Conservation (phyloP, 2,113 vertebrate species). For the Anthoscopus minutus region DNA sequence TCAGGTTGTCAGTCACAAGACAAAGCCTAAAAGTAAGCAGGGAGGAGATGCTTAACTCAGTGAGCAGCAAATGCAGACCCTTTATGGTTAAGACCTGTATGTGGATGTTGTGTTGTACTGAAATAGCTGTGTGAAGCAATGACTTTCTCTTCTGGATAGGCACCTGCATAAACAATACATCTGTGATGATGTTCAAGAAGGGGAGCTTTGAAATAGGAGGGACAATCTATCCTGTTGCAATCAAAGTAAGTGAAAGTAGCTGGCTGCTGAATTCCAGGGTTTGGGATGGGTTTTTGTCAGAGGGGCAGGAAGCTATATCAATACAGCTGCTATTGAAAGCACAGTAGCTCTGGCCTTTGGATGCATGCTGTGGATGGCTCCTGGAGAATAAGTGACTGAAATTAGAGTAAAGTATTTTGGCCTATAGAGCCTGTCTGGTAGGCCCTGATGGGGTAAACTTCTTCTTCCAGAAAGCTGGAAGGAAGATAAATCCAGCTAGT, state of each 20-base stretch:
- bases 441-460: neutral
- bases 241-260: conserved; percentile 81
- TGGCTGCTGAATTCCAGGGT: neutral
- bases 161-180: conserved; percentile 97
- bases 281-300: neutral
- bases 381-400: neutral
- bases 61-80: neutral
- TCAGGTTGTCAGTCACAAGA: neutral
- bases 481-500: neutral
- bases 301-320: neutral
- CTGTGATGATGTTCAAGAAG: conserved; percentile 99
- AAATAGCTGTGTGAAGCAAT: neutral
- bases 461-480: neutral
- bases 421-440: neutral
- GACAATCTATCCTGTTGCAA: conserved; percentile 90
- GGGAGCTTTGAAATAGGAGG: conserved; percentile 97
- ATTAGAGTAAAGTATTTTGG: neutral
- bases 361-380: neutral
- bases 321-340: neutral
- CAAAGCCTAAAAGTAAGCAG: neutral
- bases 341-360: neutral
- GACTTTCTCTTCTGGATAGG: conserved; percentile 65
- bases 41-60: neutral
- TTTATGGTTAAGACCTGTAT: neutral
- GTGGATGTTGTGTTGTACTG: neutral